phyloP scores from a whole-genome alignment of 2,888 invertebrate species.

The Arrhopalites spinosus region DNA sequence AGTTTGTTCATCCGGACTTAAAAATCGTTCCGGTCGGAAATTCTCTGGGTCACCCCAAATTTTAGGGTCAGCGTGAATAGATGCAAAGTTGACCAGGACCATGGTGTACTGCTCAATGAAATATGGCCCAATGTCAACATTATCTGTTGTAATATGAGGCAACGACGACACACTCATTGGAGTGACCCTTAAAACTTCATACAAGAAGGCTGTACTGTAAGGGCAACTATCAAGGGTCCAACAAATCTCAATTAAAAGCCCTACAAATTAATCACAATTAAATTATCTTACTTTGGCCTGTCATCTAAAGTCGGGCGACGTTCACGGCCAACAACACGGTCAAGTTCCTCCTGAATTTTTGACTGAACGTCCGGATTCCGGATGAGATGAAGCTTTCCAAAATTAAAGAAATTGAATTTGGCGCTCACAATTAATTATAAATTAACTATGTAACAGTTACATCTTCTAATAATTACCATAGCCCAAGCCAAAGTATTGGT shows the following conservation, averaged over 20 bases:
- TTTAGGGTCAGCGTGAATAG: not conserved
- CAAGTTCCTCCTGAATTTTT: not conserved
- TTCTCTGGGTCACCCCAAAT: conserved; percentile 19
- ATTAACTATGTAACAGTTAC: too few relatives aligned
- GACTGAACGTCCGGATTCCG: too few relatives aligned
- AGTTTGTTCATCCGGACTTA: not conserved
- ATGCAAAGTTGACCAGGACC: not conserved
- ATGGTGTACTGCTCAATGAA: not conserved
- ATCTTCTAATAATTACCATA: not conserved
- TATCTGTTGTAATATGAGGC: not conserved
- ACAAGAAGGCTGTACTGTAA: conserved; percentile 9
- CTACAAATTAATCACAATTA: not conserved
- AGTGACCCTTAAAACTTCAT: conserved; percentile 2
- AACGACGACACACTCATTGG: not conserved
- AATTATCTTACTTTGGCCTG: not conserved
- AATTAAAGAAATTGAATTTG: not conserved
- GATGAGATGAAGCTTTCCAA: too few relatives aligned
- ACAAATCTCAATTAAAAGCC: not conserved
- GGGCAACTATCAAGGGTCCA: conserved; percentile 2
- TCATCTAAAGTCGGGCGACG: not conserved
- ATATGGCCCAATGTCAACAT: not conserved
- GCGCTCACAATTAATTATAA: too few relatives aligned
- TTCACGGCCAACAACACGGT: not conserved
- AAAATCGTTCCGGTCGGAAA: conserved; percentile 4
- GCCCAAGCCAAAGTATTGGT: not conserved